Evolutionary conservation across 2,113 vertebrate species (phyloP), one percentile per base, ranked within the genome.

Genomic region (Pungitius pungitius): DNA sequence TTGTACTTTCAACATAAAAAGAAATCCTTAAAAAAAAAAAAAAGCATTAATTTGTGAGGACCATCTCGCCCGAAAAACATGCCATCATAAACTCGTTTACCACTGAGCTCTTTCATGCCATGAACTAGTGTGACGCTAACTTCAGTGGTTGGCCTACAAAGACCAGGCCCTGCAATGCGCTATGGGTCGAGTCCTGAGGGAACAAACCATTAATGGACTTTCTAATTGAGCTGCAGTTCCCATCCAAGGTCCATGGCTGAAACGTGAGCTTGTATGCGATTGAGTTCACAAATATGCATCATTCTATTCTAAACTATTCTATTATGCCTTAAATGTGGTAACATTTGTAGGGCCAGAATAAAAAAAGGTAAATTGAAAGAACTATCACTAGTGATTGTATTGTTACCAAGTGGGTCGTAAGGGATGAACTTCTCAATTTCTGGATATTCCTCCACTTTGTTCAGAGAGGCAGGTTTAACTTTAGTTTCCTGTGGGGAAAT

Each of bases 351-450:
- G 18, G 39, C 20, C 30, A n/a, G 18, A 42, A 42, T 7, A 15
- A 55, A 55, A 17, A 15, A 17, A 17, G 13, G 7, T 17, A 15
- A 27, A 27, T 14, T 26, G 12, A 8, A 12, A 58, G 37, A 61
- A 24, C 22, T 5, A 18, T 40, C 24, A 43, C 14, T 18, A 11
- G 9, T 63, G 18, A 64, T 15, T 13, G 62, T 0, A 1, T 45
- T 5, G 0, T 81, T 85, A 93, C 92, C 92, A 30, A 89, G 59
- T 4, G 90, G 90, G 72, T 93, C 82, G 61, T 91, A 92, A 40
- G 90, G 84, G 39, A 88, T 64, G 8, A 87, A 79, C 47, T 75
- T 81, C 33, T 93, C 92, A 61, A 90, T 82, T 33, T 90, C 90
- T 68, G 87, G 90, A 49, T 88, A 90, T 56, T 90, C 85, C 37